These are phyloP conservation scores for Tyrophagus putrescentiae DNA, from an alignment of 1,140 invertebrate species.

Conservation along the genomic window DNA sequence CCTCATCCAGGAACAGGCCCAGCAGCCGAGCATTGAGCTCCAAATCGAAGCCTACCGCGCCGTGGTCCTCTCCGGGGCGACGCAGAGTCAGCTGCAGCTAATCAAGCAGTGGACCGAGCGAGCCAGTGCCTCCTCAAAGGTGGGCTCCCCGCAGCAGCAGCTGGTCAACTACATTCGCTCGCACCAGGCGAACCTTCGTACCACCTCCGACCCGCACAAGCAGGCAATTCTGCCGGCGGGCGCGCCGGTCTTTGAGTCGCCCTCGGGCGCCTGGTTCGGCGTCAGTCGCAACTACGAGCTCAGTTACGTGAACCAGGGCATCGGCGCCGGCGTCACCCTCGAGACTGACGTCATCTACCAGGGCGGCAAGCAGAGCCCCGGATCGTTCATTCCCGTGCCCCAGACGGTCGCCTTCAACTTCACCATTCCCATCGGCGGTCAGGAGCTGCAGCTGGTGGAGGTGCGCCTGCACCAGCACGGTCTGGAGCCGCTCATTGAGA, in stretches of 20 bases:
- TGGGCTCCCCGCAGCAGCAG: background rate
- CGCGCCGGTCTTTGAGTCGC: conserved; percentile 9
- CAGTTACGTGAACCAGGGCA: conserved; percentile 9
- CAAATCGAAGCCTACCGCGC: conserved; percentile 16
- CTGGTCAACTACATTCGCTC: conserved; percentile 19
- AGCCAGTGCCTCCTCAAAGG: background rate
- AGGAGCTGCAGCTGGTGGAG: background rate
- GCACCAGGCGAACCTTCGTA: conserved; percentile 17
- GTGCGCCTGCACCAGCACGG: conserved; percentile 9
- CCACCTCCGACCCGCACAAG: conserved; percentile 15
- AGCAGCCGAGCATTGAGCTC: conserved; percentile 12
- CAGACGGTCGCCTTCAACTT: conserved; percentile 15
- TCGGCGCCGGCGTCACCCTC: background rate
- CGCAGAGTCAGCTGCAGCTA: background rate
- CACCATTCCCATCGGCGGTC: conserved; percentile 6
- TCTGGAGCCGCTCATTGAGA: conserved; percentile 9
- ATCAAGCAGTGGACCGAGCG: background rate
- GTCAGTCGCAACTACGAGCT: conserved; percentile 17
- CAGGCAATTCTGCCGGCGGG: conserved; percentile 15
- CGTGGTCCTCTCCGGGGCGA: conserved; percentile 6
- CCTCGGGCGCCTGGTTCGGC: background rate
- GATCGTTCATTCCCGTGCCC: background rate
- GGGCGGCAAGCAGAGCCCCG: background rate
- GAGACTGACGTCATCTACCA: conserved; percentile 12
- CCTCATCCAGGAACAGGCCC: background rate